Evolutionary conservation across 2,113 vertebrate genomes (phyloP), one percentile per base, ranked within the genome.

Genomic region (Plectropomus leopardus): DNA sequence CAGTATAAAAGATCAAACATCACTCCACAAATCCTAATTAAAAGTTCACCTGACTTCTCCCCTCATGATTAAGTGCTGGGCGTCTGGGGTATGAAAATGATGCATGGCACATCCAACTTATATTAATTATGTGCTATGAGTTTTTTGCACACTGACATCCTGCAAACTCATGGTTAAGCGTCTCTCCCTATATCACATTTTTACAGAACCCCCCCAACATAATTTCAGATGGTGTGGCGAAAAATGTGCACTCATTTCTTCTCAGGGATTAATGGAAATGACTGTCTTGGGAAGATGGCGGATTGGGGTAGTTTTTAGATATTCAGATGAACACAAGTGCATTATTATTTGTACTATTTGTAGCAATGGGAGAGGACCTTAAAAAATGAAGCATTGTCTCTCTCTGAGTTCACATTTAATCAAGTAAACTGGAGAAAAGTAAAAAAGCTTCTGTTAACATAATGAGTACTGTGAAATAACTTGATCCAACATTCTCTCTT

Each of bases 1-100:
- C 7, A 14, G 58, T 14, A 86, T 81, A 83, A 74, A 85, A 85
- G 51, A 80, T 84, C 86, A 86, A 82, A 86, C 64, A 78, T 74
- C 60, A 71, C 59, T 73, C 67, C 16, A 70, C 72, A 54, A 80
- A 78, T 79, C 60, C 78, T 83, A 85, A 86, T 84, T 86, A 81
- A 76, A 72, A 76, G 72, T 86, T 83, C 70, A 80, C 59, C 65
- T 42, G 78, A 65, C 54, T 76, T 74, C 76, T 72, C 51, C 80
- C 73, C 17, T 68, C 45, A 60, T 90, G 87, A 79, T 83, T 82
- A 84, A 89, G 80, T 55, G 58, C 71, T 76, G 67, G 81, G 68
- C 63, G 34, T 82, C 50, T 77, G 55, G 44, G 58, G 58, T 44
- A 32, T 51, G 55, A 78, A 86, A 76, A 72, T 82, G 81, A 91